Percentiles rank a stretch among this genome's conserved stretches.
These are phyloP conservation scores for Hypercompe scribonia DNA, from an alignment of 2,888 invertebrate genomes.

Conservation along the genomic window DNA sequence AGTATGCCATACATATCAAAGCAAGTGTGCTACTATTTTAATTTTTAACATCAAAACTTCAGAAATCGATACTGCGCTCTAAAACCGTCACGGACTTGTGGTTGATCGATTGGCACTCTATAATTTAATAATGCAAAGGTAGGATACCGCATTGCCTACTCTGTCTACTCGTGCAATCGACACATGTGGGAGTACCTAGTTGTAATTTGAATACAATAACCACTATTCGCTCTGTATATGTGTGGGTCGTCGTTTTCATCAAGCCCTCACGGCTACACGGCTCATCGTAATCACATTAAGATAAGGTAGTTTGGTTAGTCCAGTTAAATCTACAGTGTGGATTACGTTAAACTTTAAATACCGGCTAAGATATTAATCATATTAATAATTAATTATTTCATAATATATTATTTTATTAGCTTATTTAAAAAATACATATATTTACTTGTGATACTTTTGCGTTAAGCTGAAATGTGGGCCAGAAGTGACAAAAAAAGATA, in stretches of 20 bases:
- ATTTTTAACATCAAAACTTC: conserved; percentile 39
- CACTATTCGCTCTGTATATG: conserved; percentile 43
- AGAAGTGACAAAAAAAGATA: conserved; percentile 50
- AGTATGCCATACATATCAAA: conserved; percentile 6
- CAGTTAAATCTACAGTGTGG: conserved; percentile 5
- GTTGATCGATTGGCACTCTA: conserved; percentile 36
- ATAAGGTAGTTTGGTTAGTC: conserved; percentile 11
- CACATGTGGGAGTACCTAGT: conserved; percentile 49
- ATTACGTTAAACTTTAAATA: background rate
- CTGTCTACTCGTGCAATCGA: conserved; percentile 43
- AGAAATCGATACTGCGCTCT: conserved; percentile 49
- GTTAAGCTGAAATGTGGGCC: conserved; percentile 36
- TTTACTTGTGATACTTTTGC: conserved; percentile 22
- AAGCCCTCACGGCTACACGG: conserved; percentile 19
- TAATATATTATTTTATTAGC: background rate
- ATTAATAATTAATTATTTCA: background rate
- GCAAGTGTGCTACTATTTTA: conserved; percentile 15
- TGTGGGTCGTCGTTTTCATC: conserved; percentile 37
- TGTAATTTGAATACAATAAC: conserved; percentile 68
- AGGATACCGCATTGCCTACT: conserved; percentile 31
- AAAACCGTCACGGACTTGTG: conserved; percentile 1
- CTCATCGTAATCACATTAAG: conserved; percentile 23
- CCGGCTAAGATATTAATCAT: background rate
- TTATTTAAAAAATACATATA: no score
- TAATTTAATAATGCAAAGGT: conserved; percentile 53